phyloP scores from a whole-genome alignment of 2,888 invertebrate species.

The Drosophila trichaetosa region DNA sequence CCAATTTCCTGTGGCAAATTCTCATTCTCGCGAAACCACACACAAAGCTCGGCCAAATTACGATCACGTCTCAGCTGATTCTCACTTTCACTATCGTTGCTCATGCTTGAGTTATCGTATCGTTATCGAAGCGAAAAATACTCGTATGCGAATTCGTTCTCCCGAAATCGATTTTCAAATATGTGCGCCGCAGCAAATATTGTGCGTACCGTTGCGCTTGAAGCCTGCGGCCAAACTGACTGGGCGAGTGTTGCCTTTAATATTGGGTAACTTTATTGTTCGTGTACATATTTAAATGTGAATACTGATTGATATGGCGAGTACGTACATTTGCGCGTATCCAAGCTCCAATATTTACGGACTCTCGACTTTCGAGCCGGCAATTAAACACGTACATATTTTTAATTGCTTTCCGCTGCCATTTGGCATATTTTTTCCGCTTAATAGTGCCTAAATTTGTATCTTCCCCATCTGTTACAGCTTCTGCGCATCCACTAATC shows the following conservation, averaged over 20 bases:
- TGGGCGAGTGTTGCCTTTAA: slow-evolving; percentile 11
- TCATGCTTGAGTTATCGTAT: slow-evolving; percentile 58
- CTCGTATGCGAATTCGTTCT: slow-evolving; percentile 1
- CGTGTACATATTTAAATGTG: slow-evolving; percentile 37
- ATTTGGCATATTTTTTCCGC: slow-evolving; percentile 45
- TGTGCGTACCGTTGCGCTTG: slow-evolving; percentile 53
- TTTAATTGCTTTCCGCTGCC: slow-evolving; percentile 59
- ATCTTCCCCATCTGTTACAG: slow-evolving; percentile 45
- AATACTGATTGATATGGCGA: slow-evolving; percentile 50
- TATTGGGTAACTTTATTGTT: slow-evolving; percentile 23
- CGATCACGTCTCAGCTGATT: slow-evolving; percentile 67
- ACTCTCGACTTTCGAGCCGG: slow-evolving; percentile 9
- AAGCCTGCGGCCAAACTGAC: slow-evolving; percentile 58
- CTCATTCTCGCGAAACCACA: slow-evolving; percentile 75
- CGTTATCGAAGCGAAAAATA: slow-evolving; percentile 23
- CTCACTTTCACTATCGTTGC: slow-evolving; percentile 39
- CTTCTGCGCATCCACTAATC: slow-evolving; percentile 69
- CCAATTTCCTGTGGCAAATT: slow-evolving; percentile 79
- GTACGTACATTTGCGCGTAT: slow-evolving; percentile 18
- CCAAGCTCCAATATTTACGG: slow-evolving; percentile 16
- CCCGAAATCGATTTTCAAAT: slow-evolving; percentile 26
- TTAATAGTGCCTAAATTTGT: slow-evolving; percentile 75
- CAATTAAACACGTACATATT: slow-evolving; percentile 59
- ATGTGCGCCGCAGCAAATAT: slow-evolving; percentile 31
- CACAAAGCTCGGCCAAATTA: slow-evolving; percentile 67